Evolutionary conservation across 2,888 invertebrate genomes (phyloP).

Genomic region (Leuctra nigra): DNA sequence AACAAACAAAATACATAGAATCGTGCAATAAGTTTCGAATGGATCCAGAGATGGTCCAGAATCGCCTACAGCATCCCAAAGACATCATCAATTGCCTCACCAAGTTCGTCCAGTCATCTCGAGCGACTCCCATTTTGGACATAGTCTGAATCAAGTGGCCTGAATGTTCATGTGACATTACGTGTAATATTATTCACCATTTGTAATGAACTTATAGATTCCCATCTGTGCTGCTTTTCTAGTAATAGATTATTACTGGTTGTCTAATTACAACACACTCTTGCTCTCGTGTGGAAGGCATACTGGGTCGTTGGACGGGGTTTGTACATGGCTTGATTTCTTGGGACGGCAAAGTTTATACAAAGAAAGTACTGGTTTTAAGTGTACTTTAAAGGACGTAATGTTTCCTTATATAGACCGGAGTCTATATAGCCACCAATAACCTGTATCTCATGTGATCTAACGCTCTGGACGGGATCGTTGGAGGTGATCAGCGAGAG

Average conservation of each 20-base stretch:
- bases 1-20: too few species aligned
- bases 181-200: not conserved
- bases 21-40: too few species aligned
- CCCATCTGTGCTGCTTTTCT: not conserved
- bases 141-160: constrained; percentile 1
- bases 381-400: constrained; percentile 9
- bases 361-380: not conserved
- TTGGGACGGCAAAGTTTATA: not conserved
- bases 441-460: too few species aligned
- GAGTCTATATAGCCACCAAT: too few species aligned
- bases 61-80: too few species aligned
- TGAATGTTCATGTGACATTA: not conserved
- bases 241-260: not conserved
- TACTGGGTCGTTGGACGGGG: not conserved
- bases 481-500: too few species aligned
- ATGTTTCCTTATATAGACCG: constrained; percentile 14
- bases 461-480: too few species aligned
- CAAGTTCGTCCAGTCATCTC: not conserved
- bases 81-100: not conserved
- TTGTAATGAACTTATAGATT: not conserved
- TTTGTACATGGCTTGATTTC: not conserved
- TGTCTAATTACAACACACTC: not conserved
- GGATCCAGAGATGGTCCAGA: too few species aligned
- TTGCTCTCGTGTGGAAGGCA: not conserved
- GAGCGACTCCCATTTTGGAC: not conserved